A percentile compares a stretch with the other conserved stretches of the same genome.
phyloP scores from a whole-genome alignment of 2,113 vertebrate genomes.

The Coregonus clupeaformis region DNA sequence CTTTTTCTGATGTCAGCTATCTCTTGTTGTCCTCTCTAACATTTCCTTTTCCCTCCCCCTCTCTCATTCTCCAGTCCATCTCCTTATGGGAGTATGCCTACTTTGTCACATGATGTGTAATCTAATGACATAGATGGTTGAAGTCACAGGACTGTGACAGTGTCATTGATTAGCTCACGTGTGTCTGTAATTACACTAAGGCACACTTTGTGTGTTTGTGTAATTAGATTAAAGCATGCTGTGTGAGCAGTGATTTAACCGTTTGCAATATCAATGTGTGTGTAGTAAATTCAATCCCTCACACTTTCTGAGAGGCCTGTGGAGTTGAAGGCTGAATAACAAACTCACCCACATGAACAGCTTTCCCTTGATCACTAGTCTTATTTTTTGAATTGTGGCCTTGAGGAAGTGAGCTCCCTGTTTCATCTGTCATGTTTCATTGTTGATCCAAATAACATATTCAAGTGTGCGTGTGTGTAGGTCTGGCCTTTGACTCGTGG shows the following conservation, averaged over 20 bases:
- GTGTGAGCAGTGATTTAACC: background rate
- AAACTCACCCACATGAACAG: too few relatives aligned
- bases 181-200: constrained; percentile 7
- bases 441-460: background rate
- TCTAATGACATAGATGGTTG: constrained; percentile 43
- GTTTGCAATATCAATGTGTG: background rate
- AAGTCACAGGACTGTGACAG: constrained; percentile 62
- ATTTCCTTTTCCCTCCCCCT: background rate
- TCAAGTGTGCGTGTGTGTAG: constrained; percentile 55
- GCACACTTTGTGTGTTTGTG: background rate
- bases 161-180: constrained; percentile 54
- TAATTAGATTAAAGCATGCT: background rate
- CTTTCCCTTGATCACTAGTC: background rate
- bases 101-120: constrained; percentile 58
- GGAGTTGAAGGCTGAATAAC: background rate
- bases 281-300: background rate
- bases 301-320: background rate
- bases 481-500: constrained; percentile 88
- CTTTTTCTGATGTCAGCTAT: background rate
- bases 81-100: constrained; percentile 35
- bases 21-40: background rate
- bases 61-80: constrained; percentile 23
- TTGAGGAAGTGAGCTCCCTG: background rate
- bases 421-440: background rate
- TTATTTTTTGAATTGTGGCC: background rate